A percentile compares a stretch with the other conserved stretches of the same genome.
These are phyloP conservation scores for Melanchra persicariae DNA, from an alignment of 2,888 invertebrate species.

Conservation along the genomic window DNA sequence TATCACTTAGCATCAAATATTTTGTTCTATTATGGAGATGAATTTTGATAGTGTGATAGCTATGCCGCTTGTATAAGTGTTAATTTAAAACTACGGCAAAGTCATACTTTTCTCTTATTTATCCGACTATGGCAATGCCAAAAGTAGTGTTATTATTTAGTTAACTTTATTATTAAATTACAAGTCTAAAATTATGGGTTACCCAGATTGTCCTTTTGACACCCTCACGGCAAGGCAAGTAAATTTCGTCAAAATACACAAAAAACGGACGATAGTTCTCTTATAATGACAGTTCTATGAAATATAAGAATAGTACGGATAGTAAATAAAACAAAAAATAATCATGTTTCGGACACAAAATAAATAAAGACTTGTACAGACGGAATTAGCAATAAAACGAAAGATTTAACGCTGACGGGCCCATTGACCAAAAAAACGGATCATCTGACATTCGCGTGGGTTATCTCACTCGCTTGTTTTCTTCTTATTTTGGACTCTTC, in stretches of 20 bases:
- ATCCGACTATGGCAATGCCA: background rate
- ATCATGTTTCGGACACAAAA: conserved; percentile 11
- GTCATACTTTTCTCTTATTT: too few relatives aligned
- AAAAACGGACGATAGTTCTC: too few relatives aligned
- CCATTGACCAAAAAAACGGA: conserved; percentile 32
- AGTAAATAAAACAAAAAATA: background rate
- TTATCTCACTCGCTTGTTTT: conserved; percentile 10
- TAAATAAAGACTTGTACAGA: conserved; percentile 31
- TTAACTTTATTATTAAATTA: background rate
- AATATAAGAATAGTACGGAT: background rate
- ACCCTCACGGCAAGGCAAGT: too few relatives aligned
- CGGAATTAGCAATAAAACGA: conserved; percentile 50
- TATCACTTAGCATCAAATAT: conserved; percentile 10
- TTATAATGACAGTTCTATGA: background rate
- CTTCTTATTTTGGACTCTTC: conserved; percentile 24
- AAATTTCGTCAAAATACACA: too few relatives aligned
- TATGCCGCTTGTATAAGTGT: background rate
- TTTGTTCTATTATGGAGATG: background rate
- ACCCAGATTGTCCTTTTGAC: background rate
- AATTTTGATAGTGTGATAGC: background rate
- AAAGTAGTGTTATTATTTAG: background rate
- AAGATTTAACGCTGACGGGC: conserved; percentile 47
- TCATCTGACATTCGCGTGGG: conserved; percentile 46
- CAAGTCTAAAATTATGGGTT: background rate
- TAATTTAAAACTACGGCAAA: too few relatives aligned